Base-by-base conservation (phyloP, 1,140 invertebrate genomes). In the Tigriopus japonicus region DNA sequence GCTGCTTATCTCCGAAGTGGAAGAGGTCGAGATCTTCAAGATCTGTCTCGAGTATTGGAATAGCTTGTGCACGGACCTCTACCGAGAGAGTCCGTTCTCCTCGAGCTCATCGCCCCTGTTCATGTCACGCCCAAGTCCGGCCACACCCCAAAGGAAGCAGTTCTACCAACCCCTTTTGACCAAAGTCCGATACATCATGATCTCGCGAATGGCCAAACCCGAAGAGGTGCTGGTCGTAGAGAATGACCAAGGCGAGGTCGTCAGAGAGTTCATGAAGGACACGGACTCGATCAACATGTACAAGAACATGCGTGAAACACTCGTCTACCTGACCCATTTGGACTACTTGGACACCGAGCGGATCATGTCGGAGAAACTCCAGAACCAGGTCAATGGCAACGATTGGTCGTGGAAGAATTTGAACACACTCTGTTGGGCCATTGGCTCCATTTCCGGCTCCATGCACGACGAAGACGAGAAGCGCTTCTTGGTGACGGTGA, bases 371-470 rank as follows among this genome's bases (percentile, higher is more conserved):
- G 88, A 97, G 67, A 99, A 99, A 70, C 74, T 99, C 14, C 87
- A 94, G 65, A 95, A 96, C 73, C 96, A 99, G 80, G 66, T 99
- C 0, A 97, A 97, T 75, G 95, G 94, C 13, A 81, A 81, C 15
- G 96, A 99, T 74, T 99, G 95, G 92, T 98, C 94, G 9, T 99
- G 96, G 96, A 98, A 98, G 74, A 98, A 98, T 77, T 77, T 99
- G 10, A 99, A 99, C 70, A 97, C 93, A 15, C 71, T 99, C 19
- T 99, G 96, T 70, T 99, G 96, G 96, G 96, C 96, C 15, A 98
- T 99, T 70, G 96, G 96, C 40, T 97, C 93, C 63, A 98, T 99
- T 71, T 97, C 92, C 65, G 96, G 96, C 67, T 90, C 93, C 17
- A 95, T 97, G 90, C 82, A 87, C 69, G 96, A 99, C 75, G 96